Percentiles rank a stretch among this genome's conserved stretches.
Evolutionary conservation across 2,888 invertebrate genomes (phyloP).

Genomic region (Epirrhoe tristata): DNA sequence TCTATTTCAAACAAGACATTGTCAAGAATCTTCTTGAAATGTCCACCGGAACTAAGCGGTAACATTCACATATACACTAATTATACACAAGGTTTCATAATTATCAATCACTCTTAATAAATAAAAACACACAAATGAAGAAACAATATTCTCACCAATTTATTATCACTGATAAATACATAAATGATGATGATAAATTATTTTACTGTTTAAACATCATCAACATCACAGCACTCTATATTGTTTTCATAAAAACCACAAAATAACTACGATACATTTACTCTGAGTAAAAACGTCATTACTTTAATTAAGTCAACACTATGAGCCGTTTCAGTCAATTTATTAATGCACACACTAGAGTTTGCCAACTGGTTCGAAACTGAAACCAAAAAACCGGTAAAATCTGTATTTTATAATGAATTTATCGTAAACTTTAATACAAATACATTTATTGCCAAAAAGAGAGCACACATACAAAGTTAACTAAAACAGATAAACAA

Average conservation of each 20-base stretch:
- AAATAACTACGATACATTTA: constrained; percentile 36
- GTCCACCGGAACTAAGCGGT: not conserved
- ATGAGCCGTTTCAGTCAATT: constrained; percentile 46
- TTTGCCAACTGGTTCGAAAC: constrained; percentile 2
- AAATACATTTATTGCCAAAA: too few relatives aligned
- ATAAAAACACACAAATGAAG: not conserved
- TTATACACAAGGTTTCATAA: not conserved
- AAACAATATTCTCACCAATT: not conserved
- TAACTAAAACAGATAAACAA: too few relatives aligned
- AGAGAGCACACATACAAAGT: too few relatives aligned
- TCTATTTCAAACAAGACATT: not conserved
- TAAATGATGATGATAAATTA: constrained; percentile 12
- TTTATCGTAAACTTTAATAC: not conserved
- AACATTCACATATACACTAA: not conserved
- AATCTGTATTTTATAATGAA: not conserved
- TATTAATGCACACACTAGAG: constrained; percentile 43
- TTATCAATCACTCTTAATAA: not conserved
- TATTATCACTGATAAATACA: not conserved
- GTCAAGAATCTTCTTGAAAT: not conserved
- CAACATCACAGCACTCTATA: constrained; percentile 14
- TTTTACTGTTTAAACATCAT: constrained; percentile 3
- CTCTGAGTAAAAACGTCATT: constrained; percentile 41
- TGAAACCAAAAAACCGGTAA: not conserved
- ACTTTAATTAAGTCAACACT: constrained; percentile 48
- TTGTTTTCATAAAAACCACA: constrained; percentile 18